Evolutionary conservation across 2,797 vertebrate species (phyloP).

Genomic region (Apogon talboti): DNA sequence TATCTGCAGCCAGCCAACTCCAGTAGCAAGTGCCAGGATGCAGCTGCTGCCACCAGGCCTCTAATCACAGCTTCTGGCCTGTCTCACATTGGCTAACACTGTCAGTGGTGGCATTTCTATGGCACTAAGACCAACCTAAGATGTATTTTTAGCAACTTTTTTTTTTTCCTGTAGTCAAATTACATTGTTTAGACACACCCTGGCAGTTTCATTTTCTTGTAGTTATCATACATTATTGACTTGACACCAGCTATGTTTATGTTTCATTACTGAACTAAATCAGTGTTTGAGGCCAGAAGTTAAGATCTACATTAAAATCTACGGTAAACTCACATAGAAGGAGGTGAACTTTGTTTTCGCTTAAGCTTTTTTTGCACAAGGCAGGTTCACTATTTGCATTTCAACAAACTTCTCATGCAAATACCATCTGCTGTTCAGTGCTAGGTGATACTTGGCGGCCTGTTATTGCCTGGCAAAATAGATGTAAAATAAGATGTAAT

Average conservation of each 20-base stretch:
- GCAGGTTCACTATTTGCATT: background rate
- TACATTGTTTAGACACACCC: background rate
- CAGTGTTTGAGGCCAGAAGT: background rate
- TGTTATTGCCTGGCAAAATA: conserved; percentile 6
- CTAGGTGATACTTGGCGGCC: conserved; percentile 2
- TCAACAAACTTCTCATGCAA: background rate
- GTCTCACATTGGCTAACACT: conserved; percentile 43
- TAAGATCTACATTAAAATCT: too few relatives aligned
- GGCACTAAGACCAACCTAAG: conserved; percentile 12
- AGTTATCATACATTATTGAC: too few relatives aligned
- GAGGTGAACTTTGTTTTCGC: background rate
- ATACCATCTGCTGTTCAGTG: background rate
- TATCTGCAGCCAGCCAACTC: conserved; percentile 80
- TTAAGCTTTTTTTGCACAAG: background rate
- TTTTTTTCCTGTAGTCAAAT: conserved; percentile 2
- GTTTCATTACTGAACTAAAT: background rate
- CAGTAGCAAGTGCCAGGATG: conserved; percentile 75
- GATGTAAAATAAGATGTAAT: background rate
- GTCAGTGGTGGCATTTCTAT: conserved; percentile 29
- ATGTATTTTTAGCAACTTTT: conserved; percentile 19
- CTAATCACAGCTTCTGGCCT: conserved; percentile 84
- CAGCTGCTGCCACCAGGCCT: conserved; percentile 86
- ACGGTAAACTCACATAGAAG: background rate
- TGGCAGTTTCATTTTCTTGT: background rate
- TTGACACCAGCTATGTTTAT: background rate